Evolutionary conservation across 2,113 vertebrate genomes (phyloP).

Genomic region (Buteo buteo): DNA sequence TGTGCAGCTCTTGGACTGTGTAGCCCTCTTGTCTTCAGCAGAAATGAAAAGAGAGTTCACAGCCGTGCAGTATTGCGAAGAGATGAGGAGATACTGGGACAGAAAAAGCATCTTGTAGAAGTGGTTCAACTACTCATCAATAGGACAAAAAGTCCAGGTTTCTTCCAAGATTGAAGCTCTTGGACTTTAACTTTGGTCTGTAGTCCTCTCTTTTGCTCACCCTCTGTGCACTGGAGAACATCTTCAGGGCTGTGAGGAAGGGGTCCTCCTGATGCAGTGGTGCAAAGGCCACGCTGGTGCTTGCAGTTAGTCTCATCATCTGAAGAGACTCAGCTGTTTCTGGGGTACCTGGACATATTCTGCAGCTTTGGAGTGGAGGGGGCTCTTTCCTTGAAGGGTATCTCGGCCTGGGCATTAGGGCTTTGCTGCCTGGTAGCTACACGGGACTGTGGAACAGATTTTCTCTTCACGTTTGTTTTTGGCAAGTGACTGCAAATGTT

Average conservation of each 20-base stretch:
- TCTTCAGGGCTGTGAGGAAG: not conserved
- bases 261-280: not conserved
- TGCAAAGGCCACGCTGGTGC: rapidly evolving
- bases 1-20: not conserved
- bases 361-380: not conserved
- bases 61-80: not conserved
- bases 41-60: not conserved
- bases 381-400: not conserved
- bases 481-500: not conserved
- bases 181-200: not conserved
- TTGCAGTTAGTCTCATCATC: not conserved
- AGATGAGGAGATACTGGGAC: not conserved
- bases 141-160: not conserved
- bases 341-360: rapidly evolving
- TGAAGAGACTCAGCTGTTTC: not conserved
- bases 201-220: not conserved
- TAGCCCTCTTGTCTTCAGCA: not conserved
- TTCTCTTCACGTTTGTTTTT: not conserved
- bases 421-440: not conserved
- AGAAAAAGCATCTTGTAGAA: not conserved
- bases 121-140: not conserved
- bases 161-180: not conserved
- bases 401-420: not conserved
- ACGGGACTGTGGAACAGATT: not conserved
- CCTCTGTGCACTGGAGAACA: not conserved